Evolutionary conservation across 2,113 vertebrate genomes (phyloP).

Genomic region (Oxygymnocypris stewartii): DNA sequence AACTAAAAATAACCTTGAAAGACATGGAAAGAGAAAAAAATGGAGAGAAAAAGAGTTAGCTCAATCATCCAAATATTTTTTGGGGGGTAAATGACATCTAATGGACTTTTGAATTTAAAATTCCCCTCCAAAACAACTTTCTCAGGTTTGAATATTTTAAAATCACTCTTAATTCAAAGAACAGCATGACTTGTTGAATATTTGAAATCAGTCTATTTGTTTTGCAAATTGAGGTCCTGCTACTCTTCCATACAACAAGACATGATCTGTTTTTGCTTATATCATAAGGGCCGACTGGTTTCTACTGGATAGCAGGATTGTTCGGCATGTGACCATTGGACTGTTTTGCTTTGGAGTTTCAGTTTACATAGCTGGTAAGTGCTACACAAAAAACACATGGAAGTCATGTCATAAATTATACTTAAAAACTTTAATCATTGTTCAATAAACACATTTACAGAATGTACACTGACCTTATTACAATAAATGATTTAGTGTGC

Average conservation of each 20-base stretch:
- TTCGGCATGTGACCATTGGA: constrained; percentile 83
- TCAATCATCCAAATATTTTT: neutral
- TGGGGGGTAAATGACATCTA: neutral
- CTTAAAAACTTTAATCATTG: constrained; percentile 6
- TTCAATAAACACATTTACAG: neutral
- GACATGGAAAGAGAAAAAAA: neutral
- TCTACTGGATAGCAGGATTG: constrained; percentile 79
- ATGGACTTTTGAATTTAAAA: neutral
- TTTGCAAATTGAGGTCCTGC: neutral
- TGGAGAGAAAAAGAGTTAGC: neutral
- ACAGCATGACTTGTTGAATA: no score
- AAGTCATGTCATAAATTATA: neutral
- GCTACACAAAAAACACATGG: neutral
- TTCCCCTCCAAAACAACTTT: neutral
- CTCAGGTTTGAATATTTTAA: neutral
- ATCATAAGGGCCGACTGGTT: constrained; percentile 86
- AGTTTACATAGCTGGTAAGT: constrained; percentile 85
- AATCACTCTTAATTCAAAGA: neutral
- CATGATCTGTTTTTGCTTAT: constrained; percentile 19
- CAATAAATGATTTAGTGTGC: neutral
- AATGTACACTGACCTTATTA: neutral
- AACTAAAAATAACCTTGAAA: no score
- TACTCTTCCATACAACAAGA: neutral
- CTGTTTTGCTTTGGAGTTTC: constrained; percentile 87
- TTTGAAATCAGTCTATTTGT: constrained; percentile 3